phyloP scores from a whole-genome alignment of 2,888 invertebrate genomes.

The Melitaea athalia region DNA sequence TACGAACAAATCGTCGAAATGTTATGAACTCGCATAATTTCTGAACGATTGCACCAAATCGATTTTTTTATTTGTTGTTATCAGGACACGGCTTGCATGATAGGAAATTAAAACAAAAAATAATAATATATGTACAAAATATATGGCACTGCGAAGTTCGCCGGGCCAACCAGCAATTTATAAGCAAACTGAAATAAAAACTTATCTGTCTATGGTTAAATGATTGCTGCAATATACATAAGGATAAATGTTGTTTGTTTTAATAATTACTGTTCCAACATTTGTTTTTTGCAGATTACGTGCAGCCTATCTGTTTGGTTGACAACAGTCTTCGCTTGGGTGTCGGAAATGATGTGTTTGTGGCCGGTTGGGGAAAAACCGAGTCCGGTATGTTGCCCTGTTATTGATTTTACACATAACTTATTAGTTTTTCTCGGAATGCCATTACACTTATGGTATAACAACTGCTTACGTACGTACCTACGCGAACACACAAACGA shows the following conservation, averaged over 20 bases:
- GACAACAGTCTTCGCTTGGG: constrained; percentile 57
- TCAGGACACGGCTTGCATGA: too few relatives aligned
- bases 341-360: constrained; percentile 75
- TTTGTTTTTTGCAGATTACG: constrained; percentile 71
- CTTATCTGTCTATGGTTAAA: too few relatives aligned
- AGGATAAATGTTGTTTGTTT: constrained; percentile 2
- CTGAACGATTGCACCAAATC: too few relatives aligned
- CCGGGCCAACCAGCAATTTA: too few relatives aligned
- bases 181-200: too few relatives aligned
- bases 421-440: constrained; percentile 30
- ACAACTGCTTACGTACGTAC: background rate
- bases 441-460: constrained; percentile 7
- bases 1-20: too few relatives aligned
- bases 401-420: constrained; percentile 50
- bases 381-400: constrained; percentile 62
- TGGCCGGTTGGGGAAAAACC: constrained; percentile 85
- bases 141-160: too few relatives aligned
- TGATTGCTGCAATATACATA: too few relatives aligned
- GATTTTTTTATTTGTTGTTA: too few relatives aligned
- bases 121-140: too few relatives aligned
- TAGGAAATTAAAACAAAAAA: too few relatives aligned
- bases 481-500: background rate
- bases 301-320: constrained; percentile 83
- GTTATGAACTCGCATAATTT: too few relatives aligned
- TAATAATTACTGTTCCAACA: constrained; percentile 9